A percentile compares a stretch with the other conserved stretches of the same genome.
phyloP scores from a whole-genome alignment of 2,113 vertebrate genomes.

The Mastomys natalensis region DNA sequence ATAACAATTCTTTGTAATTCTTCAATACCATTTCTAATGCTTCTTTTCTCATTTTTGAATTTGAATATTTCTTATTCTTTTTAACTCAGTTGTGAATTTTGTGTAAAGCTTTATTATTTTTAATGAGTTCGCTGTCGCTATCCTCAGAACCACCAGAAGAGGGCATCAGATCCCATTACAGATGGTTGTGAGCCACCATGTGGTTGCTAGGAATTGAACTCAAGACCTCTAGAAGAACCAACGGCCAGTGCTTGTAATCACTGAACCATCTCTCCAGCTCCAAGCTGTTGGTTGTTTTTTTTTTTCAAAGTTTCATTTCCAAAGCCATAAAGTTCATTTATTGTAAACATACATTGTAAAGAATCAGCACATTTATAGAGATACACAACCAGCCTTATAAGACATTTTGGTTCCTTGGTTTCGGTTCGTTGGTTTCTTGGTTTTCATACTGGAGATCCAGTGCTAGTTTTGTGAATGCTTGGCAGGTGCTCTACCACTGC shows the following conservation, averaged over 20 bases:
- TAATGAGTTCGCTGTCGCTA: too few relatives aligned
- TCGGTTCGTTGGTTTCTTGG: not conserved
- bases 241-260: too few relatives aligned
- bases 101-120: not conserved
- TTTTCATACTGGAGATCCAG: not conserved
- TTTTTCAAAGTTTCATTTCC: not conserved
- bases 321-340: not conserved
- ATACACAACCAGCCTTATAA: not conserved
- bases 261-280: too few relatives aligned
- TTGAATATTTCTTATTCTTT: not conserved
- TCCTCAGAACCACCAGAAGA: too few relatives aligned
- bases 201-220: too few relatives aligned
- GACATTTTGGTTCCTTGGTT: not conserved
- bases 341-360: not conserved
- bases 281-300: not conserved
- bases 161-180: too few relatives aligned
- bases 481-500: not conserved
- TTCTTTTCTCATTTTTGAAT: not conserved
- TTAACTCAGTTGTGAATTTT: not conserved
- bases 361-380: not conserved
- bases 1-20: not conserved
- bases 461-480: not conserved
- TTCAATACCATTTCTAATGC: not conserved
- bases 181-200: too few relatives aligned
- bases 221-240: too few relatives aligned